Conservation (phyloP, 1,140 invertebrate species). For the Meloidogyne floridensis region DNA sequence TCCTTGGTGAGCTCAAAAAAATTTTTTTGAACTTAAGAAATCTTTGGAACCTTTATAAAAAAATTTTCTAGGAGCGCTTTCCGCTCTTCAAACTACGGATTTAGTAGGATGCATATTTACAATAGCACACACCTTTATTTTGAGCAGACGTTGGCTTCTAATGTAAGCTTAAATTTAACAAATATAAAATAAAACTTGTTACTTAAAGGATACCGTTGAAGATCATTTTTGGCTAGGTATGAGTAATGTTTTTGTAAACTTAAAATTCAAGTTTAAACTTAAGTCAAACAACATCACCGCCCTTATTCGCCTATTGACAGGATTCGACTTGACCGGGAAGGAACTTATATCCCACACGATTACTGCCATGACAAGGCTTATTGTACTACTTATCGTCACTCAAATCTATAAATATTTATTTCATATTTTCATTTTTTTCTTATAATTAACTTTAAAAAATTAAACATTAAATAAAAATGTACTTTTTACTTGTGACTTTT, state of each 20-base stretch:
- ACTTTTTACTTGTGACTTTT: not conserved
- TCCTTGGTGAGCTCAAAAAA: conserved; percentile 67
- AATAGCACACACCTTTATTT: conserved; percentile 54
- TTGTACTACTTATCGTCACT: not conserved
- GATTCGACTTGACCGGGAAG: conserved; percentile 24
- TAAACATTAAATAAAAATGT: not conserved
- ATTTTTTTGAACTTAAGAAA: not conserved
- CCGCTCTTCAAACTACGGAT: conserved; percentile 86
- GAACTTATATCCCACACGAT: conserved; percentile 32
- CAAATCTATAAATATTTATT: not conserved
- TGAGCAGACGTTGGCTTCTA: conserved; percentile 47
- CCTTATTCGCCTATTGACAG: conserved; percentile 27
- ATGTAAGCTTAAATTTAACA: conserved; percentile 33
- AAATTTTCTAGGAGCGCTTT: conserved; percentile 74
- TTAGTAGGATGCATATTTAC: conserved; percentile 53
- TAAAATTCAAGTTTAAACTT: not conserved
- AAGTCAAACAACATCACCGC: conserved; percentile 32
- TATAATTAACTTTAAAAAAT: not conserved
- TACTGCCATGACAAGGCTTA: conserved; percentile 39
- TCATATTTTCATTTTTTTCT: not conserved
- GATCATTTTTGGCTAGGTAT: conserved; percentile 37
- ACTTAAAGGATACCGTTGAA: conserved; percentile 37
- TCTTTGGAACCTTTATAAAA: not conserved
- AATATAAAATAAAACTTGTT: not conserved
- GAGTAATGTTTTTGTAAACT: not conserved